A percentile compares a stretch with the other conserved stretches of the same genome.
These are phyloP conservation scores for Tetrao urogallus DNA, from an alignment of 2,113 vertebrate species.

Conservation along the genomic window DNA sequence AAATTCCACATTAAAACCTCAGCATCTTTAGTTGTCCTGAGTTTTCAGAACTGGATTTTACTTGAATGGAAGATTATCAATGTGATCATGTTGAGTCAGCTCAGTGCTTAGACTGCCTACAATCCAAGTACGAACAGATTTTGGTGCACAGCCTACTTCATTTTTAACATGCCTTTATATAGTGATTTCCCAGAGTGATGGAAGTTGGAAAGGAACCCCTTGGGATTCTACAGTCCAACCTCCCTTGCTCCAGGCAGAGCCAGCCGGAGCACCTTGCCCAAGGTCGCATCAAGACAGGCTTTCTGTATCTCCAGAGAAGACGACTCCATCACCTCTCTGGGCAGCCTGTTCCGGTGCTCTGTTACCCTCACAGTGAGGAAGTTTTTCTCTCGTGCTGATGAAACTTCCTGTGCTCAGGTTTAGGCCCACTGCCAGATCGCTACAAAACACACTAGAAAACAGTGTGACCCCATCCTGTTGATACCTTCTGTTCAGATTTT, in stretches of 20 bases:
- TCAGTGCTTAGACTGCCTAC: neutral
- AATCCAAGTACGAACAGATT: neutral
- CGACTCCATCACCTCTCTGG: neutral
- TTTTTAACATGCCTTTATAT: neutral
- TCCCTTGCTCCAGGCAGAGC: neutral
- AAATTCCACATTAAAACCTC: neutral
- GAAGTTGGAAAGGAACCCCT: neutral
- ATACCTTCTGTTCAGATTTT: neutral
- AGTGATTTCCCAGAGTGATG: rapidly evolving
- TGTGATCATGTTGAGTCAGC: neutral
- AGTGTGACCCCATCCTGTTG: neutral
- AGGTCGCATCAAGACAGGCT: neutral
- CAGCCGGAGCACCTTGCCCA: neutral
- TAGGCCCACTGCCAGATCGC: neutral
- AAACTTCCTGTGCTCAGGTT: neutral
- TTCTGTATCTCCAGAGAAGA: neutral
- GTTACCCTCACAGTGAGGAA: neutral
- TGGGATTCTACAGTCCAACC: neutral
- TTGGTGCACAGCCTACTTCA: rapidly evolving
- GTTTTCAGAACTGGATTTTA: neutral
- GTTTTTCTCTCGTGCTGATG: neutral
- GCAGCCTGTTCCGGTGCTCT: too few relatives aligned
- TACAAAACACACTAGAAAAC: neutral
- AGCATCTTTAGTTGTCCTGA: neutral
- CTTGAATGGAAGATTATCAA: neutral